Conservation (phyloP, 1,140 invertebrate genomes). For the Dryas iulia region DNA sequence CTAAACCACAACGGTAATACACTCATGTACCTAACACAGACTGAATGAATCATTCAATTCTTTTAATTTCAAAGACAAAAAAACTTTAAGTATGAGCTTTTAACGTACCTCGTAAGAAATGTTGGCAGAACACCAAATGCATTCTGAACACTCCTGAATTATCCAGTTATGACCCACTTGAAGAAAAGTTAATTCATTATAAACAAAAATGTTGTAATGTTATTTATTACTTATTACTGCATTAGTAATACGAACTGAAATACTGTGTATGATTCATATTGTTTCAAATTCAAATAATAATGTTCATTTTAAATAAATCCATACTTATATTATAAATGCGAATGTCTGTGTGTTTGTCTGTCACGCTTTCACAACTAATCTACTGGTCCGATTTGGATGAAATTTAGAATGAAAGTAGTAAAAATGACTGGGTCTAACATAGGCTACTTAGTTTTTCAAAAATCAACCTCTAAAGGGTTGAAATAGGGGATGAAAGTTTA, state of each 20-base stretch:
- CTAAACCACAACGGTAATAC: too few species aligned
- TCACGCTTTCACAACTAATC: too few species aligned
- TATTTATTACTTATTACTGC: neutral
- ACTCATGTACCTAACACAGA: too few species aligned
- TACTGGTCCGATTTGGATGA: too few species aligned
- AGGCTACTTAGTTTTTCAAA: too few species aligned
- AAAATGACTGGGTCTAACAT: too few species aligned
- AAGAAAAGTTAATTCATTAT: neutral
- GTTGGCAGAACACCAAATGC: constrained; percentile 4
- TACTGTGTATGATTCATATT: neutral
- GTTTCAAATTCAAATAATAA: neutral
- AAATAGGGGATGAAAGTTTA: too few species aligned
- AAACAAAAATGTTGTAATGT: neutral
- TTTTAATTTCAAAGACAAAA: neutral
- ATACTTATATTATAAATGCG: too few species aligned
- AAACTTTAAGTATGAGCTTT: neutral
- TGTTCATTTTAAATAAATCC: too few species aligned
- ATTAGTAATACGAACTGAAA: neutral
- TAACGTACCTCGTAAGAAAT: neutral
- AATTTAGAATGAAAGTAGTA: too few species aligned
- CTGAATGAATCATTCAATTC: neutral
- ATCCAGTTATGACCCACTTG: constrained; percentile 5
- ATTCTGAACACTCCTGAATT: constrained; percentile 7
- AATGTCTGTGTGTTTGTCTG: too few species aligned
- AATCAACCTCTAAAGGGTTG: too few species aligned